A percentile compares a stretch with the other conserved stretches of the same genome.
These are phyloP conservation scores for Galago senegalensis DNA, from an alignment of 2,797 vertebrate species.

Conservation along the genomic window DNA sequence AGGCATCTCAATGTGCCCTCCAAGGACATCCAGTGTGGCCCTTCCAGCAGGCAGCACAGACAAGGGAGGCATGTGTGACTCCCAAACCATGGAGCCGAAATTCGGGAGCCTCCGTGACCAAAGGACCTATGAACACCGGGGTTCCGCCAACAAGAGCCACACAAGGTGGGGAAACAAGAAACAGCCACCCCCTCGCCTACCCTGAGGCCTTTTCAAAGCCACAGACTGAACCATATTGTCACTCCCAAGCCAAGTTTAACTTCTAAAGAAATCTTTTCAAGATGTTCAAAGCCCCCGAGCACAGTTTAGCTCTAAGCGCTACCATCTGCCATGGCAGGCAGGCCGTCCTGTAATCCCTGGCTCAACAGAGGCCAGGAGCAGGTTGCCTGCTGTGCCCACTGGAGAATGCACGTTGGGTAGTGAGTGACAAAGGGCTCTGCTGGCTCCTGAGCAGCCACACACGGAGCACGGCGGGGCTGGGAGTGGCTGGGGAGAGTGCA, in stretches of 20 bases:
- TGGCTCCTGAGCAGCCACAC: not conserved
- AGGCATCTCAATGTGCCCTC: not conserved
- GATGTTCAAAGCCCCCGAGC: conserved; percentile 85
- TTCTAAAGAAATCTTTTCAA: conserved; percentile 90
- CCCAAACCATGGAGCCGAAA: conserved; percentile 39
- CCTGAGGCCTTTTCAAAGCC: conserved; percentile 78
- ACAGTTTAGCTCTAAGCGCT: conserved; percentile 82
- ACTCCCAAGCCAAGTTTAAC: conserved; percentile 84
- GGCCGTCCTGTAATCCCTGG: conserved; percentile 70
- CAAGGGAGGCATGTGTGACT: not conserved
- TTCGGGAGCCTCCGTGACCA: not conserved
- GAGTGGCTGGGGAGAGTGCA: fast-evolving
- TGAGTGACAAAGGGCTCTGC: conserved; percentile 45
- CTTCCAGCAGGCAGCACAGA: not conserved
- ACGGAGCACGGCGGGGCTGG: fast-evolving
- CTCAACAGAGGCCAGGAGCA: conserved; percentile 46
- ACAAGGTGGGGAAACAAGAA: not conserved
- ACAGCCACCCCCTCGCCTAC: conserved; percentile 38
- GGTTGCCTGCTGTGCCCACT: conserved; percentile 83
- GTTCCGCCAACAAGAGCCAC: not conserved
- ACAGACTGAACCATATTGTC: conserved; percentile 80
- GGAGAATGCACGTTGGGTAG: conserved; percentile 63
- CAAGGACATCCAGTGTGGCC: not conserved
- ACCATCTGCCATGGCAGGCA: conserved; percentile 88
- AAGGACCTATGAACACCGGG: not conserved